Percentiles rank a stretch among this genome's conserved stretches.
phyloP scores from a whole-genome alignment of 2,797 vertebrate genomes.

The Pterois miles region DNA sequence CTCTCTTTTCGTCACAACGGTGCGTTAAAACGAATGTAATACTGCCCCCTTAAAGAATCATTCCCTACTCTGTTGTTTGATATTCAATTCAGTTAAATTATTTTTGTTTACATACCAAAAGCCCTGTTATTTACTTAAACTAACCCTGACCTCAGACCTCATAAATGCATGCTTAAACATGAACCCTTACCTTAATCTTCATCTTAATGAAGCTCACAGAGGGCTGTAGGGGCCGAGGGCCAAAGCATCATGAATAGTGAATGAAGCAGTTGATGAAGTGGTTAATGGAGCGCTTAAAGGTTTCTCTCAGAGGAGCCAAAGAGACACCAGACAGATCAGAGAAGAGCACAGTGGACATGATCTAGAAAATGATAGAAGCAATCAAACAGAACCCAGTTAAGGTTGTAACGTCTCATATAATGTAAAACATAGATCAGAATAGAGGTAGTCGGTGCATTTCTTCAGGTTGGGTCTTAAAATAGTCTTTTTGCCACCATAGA shows the following conservation, averaged over 20 bases:
- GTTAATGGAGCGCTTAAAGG: conserved; percentile 46
- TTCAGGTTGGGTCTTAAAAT: background rate
- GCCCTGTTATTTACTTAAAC: background rate
- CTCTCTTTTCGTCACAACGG: too few species aligned
- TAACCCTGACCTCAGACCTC: background rate
- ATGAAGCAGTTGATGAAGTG: conserved; percentile 37
- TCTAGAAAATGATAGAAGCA: background rate
- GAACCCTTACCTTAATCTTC: background rate
- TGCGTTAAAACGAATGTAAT: too few species aligned
- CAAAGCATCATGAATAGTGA: conserved; percentile 29
- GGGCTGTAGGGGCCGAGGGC: background rate
- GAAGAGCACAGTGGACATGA: background rate
- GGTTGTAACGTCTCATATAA: background rate
- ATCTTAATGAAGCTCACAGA: conserved; percentile 3
- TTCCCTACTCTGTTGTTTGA: too few species aligned
- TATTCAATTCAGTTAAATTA: background rate
- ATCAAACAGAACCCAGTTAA: background rate
- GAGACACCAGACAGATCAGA: background rate
- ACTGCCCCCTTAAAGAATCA: too few species aligned
- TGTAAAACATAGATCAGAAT: background rate
- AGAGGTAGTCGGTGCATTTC: background rate
- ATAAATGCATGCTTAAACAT: background rate
- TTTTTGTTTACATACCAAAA: background rate
- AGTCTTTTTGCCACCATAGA: background rate
- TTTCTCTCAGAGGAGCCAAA: conserved; percentile 14